Evolutionary conservation across 2,888 invertebrate genomes (phyloP), one percentile per base, ranked within the genome.

Genomic region (Drosophila paracracens): DNA sequence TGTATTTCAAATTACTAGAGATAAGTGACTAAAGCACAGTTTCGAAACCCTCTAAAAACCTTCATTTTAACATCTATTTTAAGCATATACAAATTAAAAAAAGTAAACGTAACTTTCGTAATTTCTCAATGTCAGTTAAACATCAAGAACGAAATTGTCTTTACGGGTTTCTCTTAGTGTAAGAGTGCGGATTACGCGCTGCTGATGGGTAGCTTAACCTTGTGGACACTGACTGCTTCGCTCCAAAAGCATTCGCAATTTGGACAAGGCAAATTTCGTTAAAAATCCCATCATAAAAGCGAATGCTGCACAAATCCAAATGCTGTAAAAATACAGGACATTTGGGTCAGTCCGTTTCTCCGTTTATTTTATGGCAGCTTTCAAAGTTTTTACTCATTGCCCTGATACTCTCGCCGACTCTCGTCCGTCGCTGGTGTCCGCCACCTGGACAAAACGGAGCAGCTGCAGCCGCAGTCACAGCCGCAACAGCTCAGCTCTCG

Each of bases 331-430:
- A 80, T 61, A 69, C 76, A 53, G 57, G 38, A 56, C 68, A 76
- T 76, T 78, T 81, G 76, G 81, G 77, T 77, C 77, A 81, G 71
- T 77, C 54, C 29, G 64, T 65, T 73, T 70, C 67, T 82, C 31
- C 71, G 90, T 90, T 88, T 88, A 88, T 91, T 88, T 91, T 88
- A 88, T 91, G 90, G 88, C 76, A 91, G 89, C 91, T 91, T 82
- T 90, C 83, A 91, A 87, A 88, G 91, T 88, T 88, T 91, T 91
- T 91, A 91, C 83, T 88, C 90, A 90, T 82, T 90, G 88, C 84
- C 74, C 66, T 50, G 25, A 46, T 25, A 46, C 46, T 46, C 21
- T 16, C 25, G 16, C 21, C 46, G 16, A 25, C 46, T 46, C 8
- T 16, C 2, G 68, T 52, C 73, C 62, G 62, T 67, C 50, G 29